These are phyloP conservation scores for Elymnias hypermnestra DNA, from an alignment of 1,140 invertebrate species.

Conservation along the genomic window DNA sequence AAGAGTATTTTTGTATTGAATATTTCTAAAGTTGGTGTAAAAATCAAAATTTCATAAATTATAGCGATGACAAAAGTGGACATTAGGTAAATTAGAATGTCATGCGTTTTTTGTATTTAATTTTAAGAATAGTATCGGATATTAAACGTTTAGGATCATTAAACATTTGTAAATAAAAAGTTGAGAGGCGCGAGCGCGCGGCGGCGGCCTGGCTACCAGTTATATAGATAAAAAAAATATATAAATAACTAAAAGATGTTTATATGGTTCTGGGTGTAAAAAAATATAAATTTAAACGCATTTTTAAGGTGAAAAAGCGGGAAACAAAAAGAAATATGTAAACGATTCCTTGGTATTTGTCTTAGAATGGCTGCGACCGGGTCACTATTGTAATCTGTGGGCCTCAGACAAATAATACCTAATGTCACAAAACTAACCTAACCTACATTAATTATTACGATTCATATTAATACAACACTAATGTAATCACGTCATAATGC, in stretches of 20 bases:
- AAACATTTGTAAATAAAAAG: conserved; percentile 76
- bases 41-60: conserved; percentile 76
- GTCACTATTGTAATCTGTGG: conserved; percentile 74
- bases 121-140: conserved; percentile 75
- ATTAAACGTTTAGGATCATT: conserved; percentile 76
- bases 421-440: conserved; percentile 67
- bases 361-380: conserved; percentile 60
- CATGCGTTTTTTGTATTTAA: conserved; percentile 77
- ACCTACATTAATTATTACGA: conserved; percentile 75
- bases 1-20: conserved; percentile 78
- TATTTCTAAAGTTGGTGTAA: conserved; percentile 78
- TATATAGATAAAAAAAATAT: conserved; percentile 77
- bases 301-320: conserved; percentile 63
- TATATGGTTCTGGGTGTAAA: conserved; percentile 77
- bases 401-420: conserved; percentile 63
- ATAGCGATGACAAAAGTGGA: conserved; percentile 69
- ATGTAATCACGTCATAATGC: conserved; percentile 76
- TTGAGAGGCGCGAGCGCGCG: conserved; percentile 43
- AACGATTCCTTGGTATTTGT: conserved; percentile 71
- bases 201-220: conserved; percentile 47
- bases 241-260: conserved; percentile 76
- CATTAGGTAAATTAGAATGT: conserved; percentile 76
- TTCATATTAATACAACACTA: conserved; percentile 71
- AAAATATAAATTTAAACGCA: conserved; percentile 71
- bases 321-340: conserved; percentile 45